These are phyloP conservation scores for Capitella teleta DNA, from an alignment of 1,140 invertebrate species.

Conservation along the genomic window DNA sequence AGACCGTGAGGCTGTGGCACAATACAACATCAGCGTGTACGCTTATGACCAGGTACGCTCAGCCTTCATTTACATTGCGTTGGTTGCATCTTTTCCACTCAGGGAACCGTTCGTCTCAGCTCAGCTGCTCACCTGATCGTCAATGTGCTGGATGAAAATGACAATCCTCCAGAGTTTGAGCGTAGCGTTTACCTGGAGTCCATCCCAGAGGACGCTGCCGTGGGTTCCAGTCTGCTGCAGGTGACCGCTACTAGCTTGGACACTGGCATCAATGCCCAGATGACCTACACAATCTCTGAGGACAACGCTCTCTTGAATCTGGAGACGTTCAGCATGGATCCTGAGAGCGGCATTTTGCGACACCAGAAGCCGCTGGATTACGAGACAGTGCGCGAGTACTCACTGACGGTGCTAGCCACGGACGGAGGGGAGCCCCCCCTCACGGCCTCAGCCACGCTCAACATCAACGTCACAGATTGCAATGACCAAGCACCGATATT, in stretches of 20 bases:
- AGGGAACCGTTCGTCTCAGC: slow-evolving; percentile 2
- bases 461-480: slow-evolving; percentile 26
- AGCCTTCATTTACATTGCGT: too few relatives aligned
- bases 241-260: slow-evolving; percentile 52
- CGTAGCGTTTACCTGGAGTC: slow-evolving; percentile 61
- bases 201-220: slow-evolving; percentile 47
- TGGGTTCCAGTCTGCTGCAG: slow-evolving; percentile 32
- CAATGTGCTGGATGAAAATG: slow-evolving; percentile 64
- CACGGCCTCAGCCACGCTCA: slow-evolving; percentile 23
- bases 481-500: slow-evolving; percentile 38
- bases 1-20: slow-evolving; percentile 57
- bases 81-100: too few relatives aligned
- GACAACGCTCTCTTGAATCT: slow-evolving; percentile 76
- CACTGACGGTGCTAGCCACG: slow-evolving; percentile 76
- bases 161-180: slow-evolving; percentile 85
- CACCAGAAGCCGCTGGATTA: slow-evolving; percentile 60
- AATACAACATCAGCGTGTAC: slow-evolving; percentile 24
- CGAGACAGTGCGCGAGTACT: slow-evolving; percentile 73
- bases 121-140: slow-evolving; percentile 4
- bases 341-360: slow-evolving; percentile 52
- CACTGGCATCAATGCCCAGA: slow-evolving; percentile 56
- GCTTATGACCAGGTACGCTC: slow-evolving; percentile 32
- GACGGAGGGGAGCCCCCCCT: slow-evolving; percentile 58
- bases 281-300: slow-evolving; percentile 71
- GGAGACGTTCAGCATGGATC: too few relatives aligned